Conservation (phyloP, 2,113 vertebrate species). For the Alouatta palliata region DNA sequence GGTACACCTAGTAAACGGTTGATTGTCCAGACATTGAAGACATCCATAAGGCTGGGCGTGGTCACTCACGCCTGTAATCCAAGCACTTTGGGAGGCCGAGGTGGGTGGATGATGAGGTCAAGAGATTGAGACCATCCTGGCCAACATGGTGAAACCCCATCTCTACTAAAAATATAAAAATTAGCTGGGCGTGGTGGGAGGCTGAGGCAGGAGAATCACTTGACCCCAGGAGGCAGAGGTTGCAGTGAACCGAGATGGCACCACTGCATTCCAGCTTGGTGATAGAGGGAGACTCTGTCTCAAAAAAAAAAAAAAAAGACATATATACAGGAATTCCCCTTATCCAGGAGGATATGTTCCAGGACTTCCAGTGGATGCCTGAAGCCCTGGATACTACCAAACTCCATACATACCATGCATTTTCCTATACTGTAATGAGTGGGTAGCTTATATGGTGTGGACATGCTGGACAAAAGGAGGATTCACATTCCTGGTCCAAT, state of each 20-base stretch:
- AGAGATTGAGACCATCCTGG: too few species aligned
- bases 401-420: neutral
- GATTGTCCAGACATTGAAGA: neutral
- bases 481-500: neutral
- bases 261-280: too few species aligned
- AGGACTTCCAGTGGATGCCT: neutral
- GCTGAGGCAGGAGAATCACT: too few species aligned
- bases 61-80: too few species aligned
- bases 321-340: neutral
- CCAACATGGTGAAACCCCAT: too few species aligned
- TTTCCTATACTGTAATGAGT: neutral
- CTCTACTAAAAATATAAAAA: too few species aligned
- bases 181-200: too few species aligned
- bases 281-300: too few species aligned
- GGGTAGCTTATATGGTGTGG: neutral
- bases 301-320: neutral
- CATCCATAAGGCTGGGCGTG: fast-evolving
- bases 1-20: neutral
- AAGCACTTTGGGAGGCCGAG: too few species aligned
- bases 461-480: neutral
- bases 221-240: too few species aligned
- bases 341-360: neutral
- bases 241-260: too few species aligned
- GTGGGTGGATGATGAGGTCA: too few species aligned
- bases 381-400: neutral